phyloP scores from a whole-genome alignment of 2,797 vertebrate species.

The Artibeus jamaicensis region DNA sequence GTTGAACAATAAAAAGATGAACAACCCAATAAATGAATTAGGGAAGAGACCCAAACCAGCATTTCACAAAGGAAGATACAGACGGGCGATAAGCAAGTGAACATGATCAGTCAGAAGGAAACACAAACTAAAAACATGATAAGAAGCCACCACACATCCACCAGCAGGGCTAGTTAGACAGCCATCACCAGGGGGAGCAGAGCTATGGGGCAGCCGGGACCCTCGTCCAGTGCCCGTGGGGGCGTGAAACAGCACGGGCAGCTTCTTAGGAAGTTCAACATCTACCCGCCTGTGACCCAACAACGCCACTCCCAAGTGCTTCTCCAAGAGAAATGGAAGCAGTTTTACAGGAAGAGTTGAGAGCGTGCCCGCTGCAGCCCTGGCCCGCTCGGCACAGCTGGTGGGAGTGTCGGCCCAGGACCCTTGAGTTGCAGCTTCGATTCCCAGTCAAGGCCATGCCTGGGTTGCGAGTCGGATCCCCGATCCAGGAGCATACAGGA shows the following conservation, averaged over 20 bases:
- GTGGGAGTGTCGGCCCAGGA: no score
- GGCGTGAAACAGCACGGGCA: neutral
- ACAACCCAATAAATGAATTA: neutral
- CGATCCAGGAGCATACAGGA: no score
- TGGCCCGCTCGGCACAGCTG: no score
- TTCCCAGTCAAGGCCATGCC: no score
- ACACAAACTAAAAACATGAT: neutral
- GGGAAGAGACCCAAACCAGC: neutral
- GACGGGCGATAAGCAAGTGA: neutral
- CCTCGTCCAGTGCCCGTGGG: neutral
- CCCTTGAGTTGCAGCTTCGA: no score
- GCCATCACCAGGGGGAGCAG: neutral
- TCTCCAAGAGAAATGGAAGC: neutral
- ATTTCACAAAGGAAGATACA: neutral
- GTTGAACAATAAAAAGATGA: neutral
- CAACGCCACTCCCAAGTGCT: neutral
- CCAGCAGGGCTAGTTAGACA: neutral
- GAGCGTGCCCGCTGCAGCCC: neutral
- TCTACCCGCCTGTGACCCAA: neutral
- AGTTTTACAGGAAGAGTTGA: neutral
- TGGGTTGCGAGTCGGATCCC: no score
- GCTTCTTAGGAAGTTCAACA: neutral
- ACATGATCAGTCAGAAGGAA: neutral
- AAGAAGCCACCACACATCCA: neutral
- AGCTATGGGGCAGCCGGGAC: neutral